phyloP scores from a whole-genome alignment of 2,113 vertebrate species.

The Vulpes vulpes region DNA sequence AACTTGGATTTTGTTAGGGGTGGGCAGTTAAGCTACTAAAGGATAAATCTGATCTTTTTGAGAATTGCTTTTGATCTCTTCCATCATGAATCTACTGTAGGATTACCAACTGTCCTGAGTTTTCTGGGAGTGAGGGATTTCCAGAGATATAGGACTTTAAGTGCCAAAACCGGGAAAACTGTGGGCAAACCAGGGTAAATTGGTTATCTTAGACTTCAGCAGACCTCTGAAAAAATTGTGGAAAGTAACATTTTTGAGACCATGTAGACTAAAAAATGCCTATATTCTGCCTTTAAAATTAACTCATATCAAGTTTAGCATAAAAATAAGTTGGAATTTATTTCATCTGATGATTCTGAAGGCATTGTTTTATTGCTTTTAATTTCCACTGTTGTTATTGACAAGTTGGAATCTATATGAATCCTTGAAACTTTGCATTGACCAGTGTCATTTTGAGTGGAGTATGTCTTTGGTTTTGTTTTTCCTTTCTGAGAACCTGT shows the following conservation, averaged over 20 bases:
- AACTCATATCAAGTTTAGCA: background rate
- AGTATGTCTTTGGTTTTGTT: background rate
- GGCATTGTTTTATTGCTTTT: background rate
- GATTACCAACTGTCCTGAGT: background rate
- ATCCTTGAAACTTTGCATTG: background rate
- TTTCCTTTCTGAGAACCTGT: background rate
- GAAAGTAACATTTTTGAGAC: background rate
- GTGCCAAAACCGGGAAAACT: background rate
- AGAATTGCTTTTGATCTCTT: background rate
- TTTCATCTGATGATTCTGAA: background rate
- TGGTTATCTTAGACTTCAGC: background rate
- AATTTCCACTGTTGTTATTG: background rate
- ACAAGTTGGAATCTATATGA: background rate
- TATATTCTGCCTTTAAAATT: conserved; percentile 23
- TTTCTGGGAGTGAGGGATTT: background rate
- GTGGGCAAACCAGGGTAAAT: background rate
- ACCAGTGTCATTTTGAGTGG: background rate
- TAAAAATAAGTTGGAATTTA: background rate
- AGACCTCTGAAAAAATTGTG: background rate
- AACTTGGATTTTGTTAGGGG: background rate
- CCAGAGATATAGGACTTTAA: background rate
- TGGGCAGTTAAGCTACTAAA: background rate
- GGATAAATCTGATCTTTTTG: background rate
- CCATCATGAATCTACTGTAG: background rate
- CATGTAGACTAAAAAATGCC: background rate